Conservation (phyloP, 2,888 invertebrate genomes). For the Agrochola lota region DNA sequence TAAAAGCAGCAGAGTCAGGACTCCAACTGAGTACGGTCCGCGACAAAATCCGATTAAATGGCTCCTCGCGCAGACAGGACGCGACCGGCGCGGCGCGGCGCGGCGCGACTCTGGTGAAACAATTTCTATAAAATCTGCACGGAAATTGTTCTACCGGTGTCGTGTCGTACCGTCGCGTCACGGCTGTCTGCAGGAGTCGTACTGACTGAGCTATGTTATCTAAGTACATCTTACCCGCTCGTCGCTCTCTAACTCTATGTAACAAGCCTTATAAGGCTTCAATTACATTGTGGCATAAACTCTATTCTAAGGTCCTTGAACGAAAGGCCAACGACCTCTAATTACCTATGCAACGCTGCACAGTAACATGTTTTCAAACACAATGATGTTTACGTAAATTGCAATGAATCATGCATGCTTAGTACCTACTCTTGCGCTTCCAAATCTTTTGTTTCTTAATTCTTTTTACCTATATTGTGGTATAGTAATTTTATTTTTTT, state of each 20-base stretch:
- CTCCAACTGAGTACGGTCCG: too few species aligned
- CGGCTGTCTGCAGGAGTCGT: too few species aligned
- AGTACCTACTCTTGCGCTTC: background rate
- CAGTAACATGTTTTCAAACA: slow-evolving; percentile 9
- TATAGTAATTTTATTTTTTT: too few species aligned
- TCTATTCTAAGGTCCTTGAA: slow-evolving; percentile 3
- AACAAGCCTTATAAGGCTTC: background rate
- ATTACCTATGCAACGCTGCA: slow-evolving; percentile 27
- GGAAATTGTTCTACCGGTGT: too few species aligned
- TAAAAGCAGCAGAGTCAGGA: background rate
- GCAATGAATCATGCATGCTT: slow-evolving; percentile 37
- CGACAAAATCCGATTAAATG: too few species aligned
- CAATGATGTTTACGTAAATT: slow-evolving; percentile 31
- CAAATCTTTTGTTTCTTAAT: too few species aligned
- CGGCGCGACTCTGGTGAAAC: too few species aligned
- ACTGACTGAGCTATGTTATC: background rate
- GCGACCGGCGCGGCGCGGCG: too few species aligned
- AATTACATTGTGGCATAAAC: background rate
- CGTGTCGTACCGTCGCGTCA: too few species aligned
- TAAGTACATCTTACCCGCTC: background rate
- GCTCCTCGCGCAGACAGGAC: too few species aligned
- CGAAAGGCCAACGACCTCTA: slow-evolving; percentile 25
- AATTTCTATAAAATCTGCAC: too few species aligned
- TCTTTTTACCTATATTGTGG: too few species aligned
- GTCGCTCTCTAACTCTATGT: background rate